These are phyloP conservation scores for Phenganax stokvisi DNA, from an alignment of 92 coral and sea anemone species.

Conservation along the genomic window DNA sequence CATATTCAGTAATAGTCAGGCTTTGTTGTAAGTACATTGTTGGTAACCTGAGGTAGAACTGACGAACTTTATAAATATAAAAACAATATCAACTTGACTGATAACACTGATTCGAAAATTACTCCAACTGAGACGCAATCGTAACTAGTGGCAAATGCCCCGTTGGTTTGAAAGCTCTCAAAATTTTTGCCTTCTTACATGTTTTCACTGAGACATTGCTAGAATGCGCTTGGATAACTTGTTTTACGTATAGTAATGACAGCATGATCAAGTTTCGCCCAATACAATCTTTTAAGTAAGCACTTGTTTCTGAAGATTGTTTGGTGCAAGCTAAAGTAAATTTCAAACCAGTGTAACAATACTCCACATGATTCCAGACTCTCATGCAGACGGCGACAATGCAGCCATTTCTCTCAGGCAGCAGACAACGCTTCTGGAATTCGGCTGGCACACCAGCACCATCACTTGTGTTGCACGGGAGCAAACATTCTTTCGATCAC, in stretches of 20 bases:
- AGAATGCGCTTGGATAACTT: background rate
- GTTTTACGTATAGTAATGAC: background rate
- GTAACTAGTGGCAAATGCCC: background rate
- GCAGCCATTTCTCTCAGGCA: slow-evolving; percentile 1
- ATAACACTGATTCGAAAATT: slow-evolving; percentile 24
- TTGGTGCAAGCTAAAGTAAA: background rate
- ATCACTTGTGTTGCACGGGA: slow-evolving; percentile 1
- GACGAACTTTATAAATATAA: background rate
- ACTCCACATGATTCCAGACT: slow-evolving; percentile 34
- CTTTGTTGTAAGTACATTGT: no score
- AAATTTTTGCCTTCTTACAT: background rate
- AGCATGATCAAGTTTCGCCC: background rate
- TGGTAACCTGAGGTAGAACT: no score
- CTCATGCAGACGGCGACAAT: slow-evolving; percentile 21
- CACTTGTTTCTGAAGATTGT: background rate
- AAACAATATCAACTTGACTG: background rate
- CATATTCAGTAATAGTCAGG: no score
- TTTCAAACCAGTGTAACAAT: slow-evolving; percentile 13
- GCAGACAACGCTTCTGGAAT: background rate
- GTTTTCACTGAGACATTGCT: background rate
- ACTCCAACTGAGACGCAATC: slow-evolving; percentile 9
- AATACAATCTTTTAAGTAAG: background rate
- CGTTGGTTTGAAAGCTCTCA: slow-evolving; percentile 16
- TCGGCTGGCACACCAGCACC: slow-evolving; percentile 15
- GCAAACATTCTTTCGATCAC: background rate